Conservation (phyloP, 2,113 vertebrate species). For the Myotis yumanensis region DNA sequence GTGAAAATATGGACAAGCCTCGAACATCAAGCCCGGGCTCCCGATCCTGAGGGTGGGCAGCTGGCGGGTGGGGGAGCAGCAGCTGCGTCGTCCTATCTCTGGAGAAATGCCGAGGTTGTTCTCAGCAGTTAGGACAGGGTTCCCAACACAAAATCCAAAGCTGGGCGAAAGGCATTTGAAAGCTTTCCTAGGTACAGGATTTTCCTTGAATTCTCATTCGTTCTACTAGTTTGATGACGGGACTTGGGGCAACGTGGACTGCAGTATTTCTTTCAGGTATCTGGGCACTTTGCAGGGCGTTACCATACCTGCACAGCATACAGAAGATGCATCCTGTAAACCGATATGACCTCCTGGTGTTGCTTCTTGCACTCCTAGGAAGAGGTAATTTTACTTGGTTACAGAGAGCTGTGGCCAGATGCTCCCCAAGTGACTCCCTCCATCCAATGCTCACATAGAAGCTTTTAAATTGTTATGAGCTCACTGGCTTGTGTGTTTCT, state of each 20-base stretch:
- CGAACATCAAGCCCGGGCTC: neutral
- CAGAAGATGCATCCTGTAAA: slow-evolving; percentile 98
- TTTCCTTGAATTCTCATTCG: neutral
- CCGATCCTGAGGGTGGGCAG: neutral
- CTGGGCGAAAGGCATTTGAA: neutral
- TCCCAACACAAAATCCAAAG: neutral
- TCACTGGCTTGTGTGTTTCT: neutral
- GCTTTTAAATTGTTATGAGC: neutral
- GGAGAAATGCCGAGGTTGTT: neutral
- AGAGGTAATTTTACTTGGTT: slow-evolving; percentile 50
- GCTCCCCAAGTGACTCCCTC: neutral
- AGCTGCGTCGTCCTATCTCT: neutral
- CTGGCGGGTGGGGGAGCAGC: neutral
- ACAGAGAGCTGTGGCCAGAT: neutral
- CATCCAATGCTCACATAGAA: neutral
- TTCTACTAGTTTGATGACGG: neutral
- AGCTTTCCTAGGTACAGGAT: neutral
- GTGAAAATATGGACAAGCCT: neutral
- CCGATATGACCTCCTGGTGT: slow-evolving; percentile 94
- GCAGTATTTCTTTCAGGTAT: neutral
- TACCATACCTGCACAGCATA: slow-evolving; percentile 96
- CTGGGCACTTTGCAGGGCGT: neutral
- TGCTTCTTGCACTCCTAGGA: slow-evolving; percentile 95
- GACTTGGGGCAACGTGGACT: neutral
- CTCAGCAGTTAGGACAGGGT: neutral